Conservation (phyloP, 2,888 invertebrate species). For the Dryococelus australis region DNA sequence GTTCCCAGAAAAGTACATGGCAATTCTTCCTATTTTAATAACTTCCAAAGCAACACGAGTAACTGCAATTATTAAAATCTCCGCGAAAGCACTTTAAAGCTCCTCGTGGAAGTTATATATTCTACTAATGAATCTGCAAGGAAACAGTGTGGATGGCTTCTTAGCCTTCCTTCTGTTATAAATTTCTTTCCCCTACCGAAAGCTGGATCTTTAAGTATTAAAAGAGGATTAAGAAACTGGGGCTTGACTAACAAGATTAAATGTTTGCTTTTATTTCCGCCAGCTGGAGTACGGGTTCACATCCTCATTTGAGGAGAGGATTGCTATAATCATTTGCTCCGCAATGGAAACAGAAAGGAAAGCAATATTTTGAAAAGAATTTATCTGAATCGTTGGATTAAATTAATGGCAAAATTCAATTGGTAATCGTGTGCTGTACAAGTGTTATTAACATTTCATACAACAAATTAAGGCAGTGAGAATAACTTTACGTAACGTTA, state of each 20-base stretch:
- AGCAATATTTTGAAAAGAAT: no score
- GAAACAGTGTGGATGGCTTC: slow-evolving; percentile 16
- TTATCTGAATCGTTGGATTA: no score
- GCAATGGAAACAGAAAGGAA: no score
- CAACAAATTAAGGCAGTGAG: no score
- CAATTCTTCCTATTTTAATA: slow-evolving; percentile 16
- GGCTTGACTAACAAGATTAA: background rate
- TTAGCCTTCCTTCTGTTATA: background rate
- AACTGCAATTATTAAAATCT: slow-evolving; percentile 16
- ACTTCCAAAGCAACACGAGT: slow-evolving; percentile 16
- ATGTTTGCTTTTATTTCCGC: background rate
- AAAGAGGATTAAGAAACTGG: slow-evolving; percentile 1
- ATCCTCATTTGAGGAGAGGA: background rate
- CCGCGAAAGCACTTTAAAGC: slow-evolving; percentile 6
- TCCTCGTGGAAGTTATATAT: background rate
- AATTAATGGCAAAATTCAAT: no score
- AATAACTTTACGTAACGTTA: no score
- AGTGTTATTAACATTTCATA: no score
- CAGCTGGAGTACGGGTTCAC: background rate
- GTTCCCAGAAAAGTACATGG: slow-evolving; percentile 13
- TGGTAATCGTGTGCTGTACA: no score
- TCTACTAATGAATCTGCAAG: slow-evolving; percentile 10
- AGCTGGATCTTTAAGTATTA: background rate
- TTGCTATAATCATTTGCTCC: no score
- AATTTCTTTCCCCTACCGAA: background rate